These are phyloP conservation scores for Ptilonorhynchus violaceus DNA, from an alignment of 2,113 vertebrate genomes.

Conservation along the genomic window DNA sequence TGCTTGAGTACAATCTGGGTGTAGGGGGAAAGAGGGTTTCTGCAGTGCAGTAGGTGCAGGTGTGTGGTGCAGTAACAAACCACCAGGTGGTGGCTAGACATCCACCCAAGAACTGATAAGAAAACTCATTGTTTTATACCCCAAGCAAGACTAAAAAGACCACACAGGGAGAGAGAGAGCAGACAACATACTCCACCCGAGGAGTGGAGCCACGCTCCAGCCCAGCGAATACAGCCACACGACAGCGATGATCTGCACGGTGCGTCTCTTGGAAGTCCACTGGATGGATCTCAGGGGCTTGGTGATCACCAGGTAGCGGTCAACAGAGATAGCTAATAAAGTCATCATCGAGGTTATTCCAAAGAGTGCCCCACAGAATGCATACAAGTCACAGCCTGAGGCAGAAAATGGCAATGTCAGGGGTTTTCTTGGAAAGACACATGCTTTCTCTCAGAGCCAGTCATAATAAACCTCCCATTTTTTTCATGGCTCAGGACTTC, in stretches of 20 bases:
- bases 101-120: not conserved
- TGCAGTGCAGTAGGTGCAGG: not conserved
- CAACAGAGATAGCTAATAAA: conserved; percentile 67
- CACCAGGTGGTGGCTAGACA: not conserved
- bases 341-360: conserved; percentile 77
- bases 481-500: not conserved
- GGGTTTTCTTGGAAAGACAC: not conserved
- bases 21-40: not conserved
- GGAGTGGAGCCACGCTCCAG: conserved; percentile 64
- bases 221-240: conserved; percentile 69
- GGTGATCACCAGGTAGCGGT: conserved; percentile 72
- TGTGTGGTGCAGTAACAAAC: accelerated
- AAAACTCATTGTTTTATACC: not conserved
- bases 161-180: not conserved
- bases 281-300: conserved; percentile 66
- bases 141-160: not conserved
- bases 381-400: conserved; percentile 68
- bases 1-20: not conserved
- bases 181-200: conserved; percentile 70
- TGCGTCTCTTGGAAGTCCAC: conserved; percentile 60
- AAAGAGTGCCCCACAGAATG: conserved; percentile 71
- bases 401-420: not conserved
- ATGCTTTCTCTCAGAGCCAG: not conserved
- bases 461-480: not conserved
- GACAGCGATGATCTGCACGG: not conserved